Percentiles rank a stretch among this genome's conserved stretches.
These are phyloP conservation scores for Xiphophorus maculatus DNA, from an alignment of 2,113 vertebrate species.

Conservation along the genomic window DNA sequence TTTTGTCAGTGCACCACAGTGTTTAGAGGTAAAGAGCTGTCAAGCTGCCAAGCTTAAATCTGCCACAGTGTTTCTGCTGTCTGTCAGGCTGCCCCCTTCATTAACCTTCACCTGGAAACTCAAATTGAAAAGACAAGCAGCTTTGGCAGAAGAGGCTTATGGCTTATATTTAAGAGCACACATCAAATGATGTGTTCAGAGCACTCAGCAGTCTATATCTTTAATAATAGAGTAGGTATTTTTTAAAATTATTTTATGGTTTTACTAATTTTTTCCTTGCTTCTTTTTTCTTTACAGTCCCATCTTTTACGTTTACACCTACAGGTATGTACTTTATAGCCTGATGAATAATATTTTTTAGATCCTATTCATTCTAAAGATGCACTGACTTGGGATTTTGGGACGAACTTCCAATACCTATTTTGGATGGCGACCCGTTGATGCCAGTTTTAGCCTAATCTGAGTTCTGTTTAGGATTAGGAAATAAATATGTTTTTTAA, in stretches of 20 bases:
- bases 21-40: slow-evolving; percentile 46
- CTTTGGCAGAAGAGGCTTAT: slow-evolving; percentile 6
- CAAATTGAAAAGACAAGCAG: slow-evolving; percentile 29
- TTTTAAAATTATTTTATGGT: neutral
- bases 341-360: neutral
- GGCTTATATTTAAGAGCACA: no score
- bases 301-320: slow-evolving; percentile 97
- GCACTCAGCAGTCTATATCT: no score
- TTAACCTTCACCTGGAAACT: slow-evolving; percentile 66
- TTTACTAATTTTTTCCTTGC: neutral
- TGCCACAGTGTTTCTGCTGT: slow-evolving; percentile 33
- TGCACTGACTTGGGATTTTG: no score
- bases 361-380: no score
- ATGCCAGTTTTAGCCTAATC: no score
- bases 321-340: slow-evolving; percentile 83
- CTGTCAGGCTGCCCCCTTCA: slow-evolving; percentile 38
- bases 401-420: no score
- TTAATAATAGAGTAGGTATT: no score
- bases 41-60: slow-evolving; percentile 57
- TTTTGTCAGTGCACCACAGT: slow-evolving; percentile 35
- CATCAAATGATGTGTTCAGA: no score
- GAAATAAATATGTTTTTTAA: no score
- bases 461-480: no score
- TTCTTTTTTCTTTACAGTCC: slow-evolving; percentile 84
- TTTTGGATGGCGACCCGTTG: no score